Conservation (phyloP, 2,113 vertebrate genomes). For the Misgurnus anguillicaudatus region DNA sequence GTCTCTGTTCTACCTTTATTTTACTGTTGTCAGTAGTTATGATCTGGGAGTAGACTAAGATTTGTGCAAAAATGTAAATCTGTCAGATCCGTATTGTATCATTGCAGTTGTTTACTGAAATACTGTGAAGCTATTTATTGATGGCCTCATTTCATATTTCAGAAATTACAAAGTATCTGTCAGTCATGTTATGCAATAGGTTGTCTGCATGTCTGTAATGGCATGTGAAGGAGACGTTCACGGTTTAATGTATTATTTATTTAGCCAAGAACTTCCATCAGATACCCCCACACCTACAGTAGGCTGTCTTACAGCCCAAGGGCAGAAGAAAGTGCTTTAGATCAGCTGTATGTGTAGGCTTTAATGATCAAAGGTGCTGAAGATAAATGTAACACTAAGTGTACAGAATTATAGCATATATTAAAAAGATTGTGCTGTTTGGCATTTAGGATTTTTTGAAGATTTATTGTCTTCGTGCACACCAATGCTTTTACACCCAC, state of each 20-base stretch:
- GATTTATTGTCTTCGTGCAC: background rate
- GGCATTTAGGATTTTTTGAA: background rate
- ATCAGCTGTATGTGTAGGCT: conserved; percentile 16
- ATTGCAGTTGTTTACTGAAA: conserved; percentile 5
- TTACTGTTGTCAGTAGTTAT: background rate
- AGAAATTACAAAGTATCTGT: conserved; percentile 24
- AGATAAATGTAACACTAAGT: conserved; percentile 29
- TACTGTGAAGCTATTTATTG: conserved; percentile 41
- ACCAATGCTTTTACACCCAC: too few species aligned
- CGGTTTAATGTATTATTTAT: conserved; percentile 55
- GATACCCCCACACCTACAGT: conserved; percentile 28
- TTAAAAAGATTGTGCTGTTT: background rate
- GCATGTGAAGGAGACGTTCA: conserved; percentile 24
- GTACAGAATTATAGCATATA: background rate
- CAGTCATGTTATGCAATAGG: conserved; percentile 35
- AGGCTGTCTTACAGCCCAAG: conserved; percentile 29
- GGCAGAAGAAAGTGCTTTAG: conserved; percentile 7
- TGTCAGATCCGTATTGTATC: background rate
- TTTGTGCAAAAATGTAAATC: background rate
- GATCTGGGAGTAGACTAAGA: background rate
- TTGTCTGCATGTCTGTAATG: conserved; percentile 49
- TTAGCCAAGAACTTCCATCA: conserved; percentile 44
- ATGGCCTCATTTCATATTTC: background rate
- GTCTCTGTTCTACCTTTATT: background rate
- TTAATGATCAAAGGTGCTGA: background rate